A percentile compares a stretch with the other conserved stretches of the same genome.
Evolutionary conservation across 2,113 vertebrate species (phyloP).

Genomic region (Excalfactoria chinensis): DNA sequence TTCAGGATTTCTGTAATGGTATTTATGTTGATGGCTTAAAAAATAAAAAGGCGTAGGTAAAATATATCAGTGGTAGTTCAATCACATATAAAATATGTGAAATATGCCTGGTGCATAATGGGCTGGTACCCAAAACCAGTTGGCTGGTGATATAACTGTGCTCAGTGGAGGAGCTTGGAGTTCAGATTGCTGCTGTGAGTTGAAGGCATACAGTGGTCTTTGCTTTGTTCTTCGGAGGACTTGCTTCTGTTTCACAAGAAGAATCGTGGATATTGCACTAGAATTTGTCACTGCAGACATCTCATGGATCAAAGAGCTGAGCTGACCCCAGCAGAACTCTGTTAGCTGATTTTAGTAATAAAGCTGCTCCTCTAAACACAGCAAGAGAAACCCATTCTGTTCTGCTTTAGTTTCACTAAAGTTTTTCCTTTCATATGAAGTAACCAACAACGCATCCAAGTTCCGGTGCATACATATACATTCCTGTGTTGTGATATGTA

Average conservation of each 20-base stretch:
- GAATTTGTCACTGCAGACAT: neutral
- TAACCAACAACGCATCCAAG: neutral
- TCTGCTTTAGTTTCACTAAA: neutral
- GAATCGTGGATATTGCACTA: neutral
- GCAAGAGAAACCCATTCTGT: neutral
- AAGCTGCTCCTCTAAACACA: conserved; percentile 1
- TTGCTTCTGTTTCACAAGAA: neutral
- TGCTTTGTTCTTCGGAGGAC: neutral
- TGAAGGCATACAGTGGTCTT: neutral
- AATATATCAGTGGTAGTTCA: neutral
- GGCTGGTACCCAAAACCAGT: neutral
- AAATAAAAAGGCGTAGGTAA: neutral
- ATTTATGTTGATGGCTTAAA: neutral
- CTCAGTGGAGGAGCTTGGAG: neutral
- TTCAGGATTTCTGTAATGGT: neutral
- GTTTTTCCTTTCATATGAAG: neutral
- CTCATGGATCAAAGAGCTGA: neutral
- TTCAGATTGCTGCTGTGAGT: neutral
- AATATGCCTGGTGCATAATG: neutral
- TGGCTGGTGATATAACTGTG: neutral
- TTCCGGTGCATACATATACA: neutral
- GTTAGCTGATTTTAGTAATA: neutral
- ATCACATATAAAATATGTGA: neutral
- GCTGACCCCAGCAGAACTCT: neutral
- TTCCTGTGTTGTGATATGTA: neutral